Percentiles rank a stretch among this genome's conserved stretches.
Evolutionary conservation across 2,797 vertebrate species (phyloP).

Genomic region (Xenops minutus): DNA sequence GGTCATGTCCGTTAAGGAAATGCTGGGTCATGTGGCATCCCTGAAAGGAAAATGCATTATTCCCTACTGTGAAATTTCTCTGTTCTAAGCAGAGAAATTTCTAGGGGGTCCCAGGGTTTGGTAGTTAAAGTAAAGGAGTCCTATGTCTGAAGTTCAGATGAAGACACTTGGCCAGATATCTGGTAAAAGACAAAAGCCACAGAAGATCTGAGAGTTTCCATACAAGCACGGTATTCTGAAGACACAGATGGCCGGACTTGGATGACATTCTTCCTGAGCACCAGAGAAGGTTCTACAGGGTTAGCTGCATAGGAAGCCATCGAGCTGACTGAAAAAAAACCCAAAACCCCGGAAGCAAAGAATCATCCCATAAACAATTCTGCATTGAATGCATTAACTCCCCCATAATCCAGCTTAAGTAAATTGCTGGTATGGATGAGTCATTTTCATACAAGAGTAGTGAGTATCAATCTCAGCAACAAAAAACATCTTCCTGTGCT

Average conservation of each 20-base stretch:
- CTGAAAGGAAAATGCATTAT: not conserved
- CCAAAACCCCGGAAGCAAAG: not conserved
- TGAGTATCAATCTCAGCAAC: not conserved
- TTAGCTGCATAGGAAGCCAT: not conserved
- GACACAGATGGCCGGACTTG: not conserved
- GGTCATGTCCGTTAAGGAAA: not conserved
- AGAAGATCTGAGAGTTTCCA: not conserved
- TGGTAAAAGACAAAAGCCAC: not conserved
- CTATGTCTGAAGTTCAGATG: not conserved
- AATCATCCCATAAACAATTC: not conserved
- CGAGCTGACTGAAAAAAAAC: not conserved
- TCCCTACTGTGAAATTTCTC: not conserved
- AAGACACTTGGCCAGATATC: not conserved
- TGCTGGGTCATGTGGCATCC: not conserved
- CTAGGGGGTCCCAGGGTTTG: not conserved
- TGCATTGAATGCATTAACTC: not conserved
- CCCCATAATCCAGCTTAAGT: not conserved
- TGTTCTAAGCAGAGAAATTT: not conserved
- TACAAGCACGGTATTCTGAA: not conserved
- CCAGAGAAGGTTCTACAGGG: not conserved
- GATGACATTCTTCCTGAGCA: not conserved
- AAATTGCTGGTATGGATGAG: not conserved
- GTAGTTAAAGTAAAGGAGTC: not conserved
- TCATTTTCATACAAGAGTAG: not conserved
- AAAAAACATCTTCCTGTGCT: not conserved